Base-by-base conservation (phyloP, 2,113 vertebrate species). In the Coptodon rendalli region DNA sequence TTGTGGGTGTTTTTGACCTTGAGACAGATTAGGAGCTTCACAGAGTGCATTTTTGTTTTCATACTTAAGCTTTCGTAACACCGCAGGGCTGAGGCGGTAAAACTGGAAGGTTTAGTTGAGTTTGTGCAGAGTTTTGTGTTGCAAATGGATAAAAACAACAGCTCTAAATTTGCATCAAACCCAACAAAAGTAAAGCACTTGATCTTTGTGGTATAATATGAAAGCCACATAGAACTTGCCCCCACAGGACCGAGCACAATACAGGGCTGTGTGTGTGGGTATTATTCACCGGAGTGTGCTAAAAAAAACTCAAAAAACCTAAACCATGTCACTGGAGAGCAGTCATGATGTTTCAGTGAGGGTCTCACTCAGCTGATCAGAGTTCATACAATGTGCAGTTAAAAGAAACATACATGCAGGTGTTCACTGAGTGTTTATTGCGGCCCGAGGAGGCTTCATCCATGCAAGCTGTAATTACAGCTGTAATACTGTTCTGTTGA, bases 401-500 rank as follows among this genome's bases (percentile, higher is more conserved):
- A n/a, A 89, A 38, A 45, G 34, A 71, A 66, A 22, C 57, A 82
- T 45, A 56, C 45, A 59, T 54, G 84, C 53, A 38, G 61, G 61
- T 57, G 19, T 71, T 90, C 50, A 80, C 84, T 78, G 43, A 68
- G 13, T 93, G 90, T 90, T 93, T 89, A 83, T 82, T 61, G 66
- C 7, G 12, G 43, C 56, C 87, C 43, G 17, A 87, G 82, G 27
- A 80, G 56, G 48, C 19, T 89, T 85, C 82, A 78, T 87, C 31
- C 40, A 59, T 6, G 63, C 66, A 83, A 29, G 63, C 66, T 81
- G 83, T 91, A 94, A 94, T 95, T 92, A 94, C 2, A 83, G 80
- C 59, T 56, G 54, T 81, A 79, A 85, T 88, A 81, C 88, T 86
- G 50, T 16, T 89, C 86, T 95, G 93, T 91, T 94, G 89, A 94